Conservation (phyloP, 2,113 vertebrate genomes). For the Myiozetetes cayanensis region DNA sequence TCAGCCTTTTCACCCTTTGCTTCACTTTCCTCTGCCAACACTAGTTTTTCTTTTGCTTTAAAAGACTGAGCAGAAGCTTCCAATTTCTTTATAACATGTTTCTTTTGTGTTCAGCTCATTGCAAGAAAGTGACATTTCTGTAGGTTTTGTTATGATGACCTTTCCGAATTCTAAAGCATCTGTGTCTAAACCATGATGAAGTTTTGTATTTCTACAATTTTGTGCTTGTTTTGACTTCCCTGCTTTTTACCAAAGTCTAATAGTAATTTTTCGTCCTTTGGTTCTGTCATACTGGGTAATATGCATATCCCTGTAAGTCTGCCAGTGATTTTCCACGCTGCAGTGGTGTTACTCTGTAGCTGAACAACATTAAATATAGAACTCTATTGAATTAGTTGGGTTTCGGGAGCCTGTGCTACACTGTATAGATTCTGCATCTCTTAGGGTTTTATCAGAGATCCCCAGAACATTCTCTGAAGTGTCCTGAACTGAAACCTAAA, state of each 20-base stretch:
- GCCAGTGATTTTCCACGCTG: constrained; percentile 39
- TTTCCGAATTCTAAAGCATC: constrained; percentile 35
- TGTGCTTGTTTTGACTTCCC: constrained; percentile 1
- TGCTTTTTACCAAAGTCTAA: not conserved
- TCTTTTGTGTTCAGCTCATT: not conserved
- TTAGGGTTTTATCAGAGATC: not conserved
- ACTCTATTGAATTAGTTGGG: not conserved
- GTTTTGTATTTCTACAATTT: not conserved
- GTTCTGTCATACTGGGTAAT: constrained; percentile 15
- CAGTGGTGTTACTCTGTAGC: constrained; percentile 7
- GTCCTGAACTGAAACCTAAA: not conserved
- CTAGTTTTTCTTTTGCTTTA: not conserved
- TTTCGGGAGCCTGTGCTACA: not conserved
- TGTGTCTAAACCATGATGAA: not conserved
- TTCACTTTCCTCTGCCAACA: not conserved
- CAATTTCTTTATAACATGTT: not conserved
- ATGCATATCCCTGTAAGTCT: constrained; percentile 35
- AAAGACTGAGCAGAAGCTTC: constrained; percentile 14
- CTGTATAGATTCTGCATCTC: not conserved
- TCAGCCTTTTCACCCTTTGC: not conserved
- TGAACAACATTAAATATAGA: constrained; percentile 31
- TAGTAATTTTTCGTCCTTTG: constrained; percentile 37
- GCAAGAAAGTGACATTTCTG: not conserved
- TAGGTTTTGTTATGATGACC: constrained; percentile 9
- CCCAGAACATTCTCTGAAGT: not conserved